phyloP scores from a whole-genome alignment of 2,888 invertebrate genomes.

The Gnatocerus cornutus region DNA sequence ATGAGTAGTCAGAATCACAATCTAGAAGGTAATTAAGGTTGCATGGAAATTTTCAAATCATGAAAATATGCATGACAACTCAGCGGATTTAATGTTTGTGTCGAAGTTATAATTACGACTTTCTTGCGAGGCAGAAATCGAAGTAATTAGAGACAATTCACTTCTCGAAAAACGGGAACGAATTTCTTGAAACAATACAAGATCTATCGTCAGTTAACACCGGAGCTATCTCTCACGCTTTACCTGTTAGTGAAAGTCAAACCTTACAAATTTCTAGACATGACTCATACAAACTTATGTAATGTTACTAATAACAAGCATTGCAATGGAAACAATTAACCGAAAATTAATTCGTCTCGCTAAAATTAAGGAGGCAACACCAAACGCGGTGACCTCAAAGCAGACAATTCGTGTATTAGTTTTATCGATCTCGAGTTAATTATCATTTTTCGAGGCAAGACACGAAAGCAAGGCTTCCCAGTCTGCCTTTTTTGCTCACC shows the following conservation, averaged over 20 bases:
- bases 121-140: too few species aligned
- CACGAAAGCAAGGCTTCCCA: neutral
- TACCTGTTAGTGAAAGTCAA: conserved; percentile 44
- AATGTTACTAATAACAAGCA: conserved; percentile 24
- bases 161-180: too few species aligned
- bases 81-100: too few species aligned
- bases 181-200: conserved; percentile 23
- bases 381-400: conserved; percentile 9
- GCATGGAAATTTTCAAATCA: too few species aligned
- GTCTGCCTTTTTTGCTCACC: conserved; percentile 44
- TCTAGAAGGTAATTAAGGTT: too few species aligned
- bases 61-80: too few species aligned
- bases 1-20: too few species aligned
- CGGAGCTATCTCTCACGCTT: conserved; percentile 37
- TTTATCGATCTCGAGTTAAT: conserved; percentile 28
- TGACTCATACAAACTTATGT: conserved; percentile 40
- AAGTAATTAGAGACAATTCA: too few species aligned
- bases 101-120: too few species aligned
- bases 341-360: conserved; percentile 2
- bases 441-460: conserved; percentile 31
- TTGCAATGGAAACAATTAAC: conserved; percentile 13
- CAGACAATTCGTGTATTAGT: neutral
- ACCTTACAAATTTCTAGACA: conserved; percentile 38
- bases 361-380: conserved; percentile 20
- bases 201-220: conserved; percentile 25